Conservation (phyloP, 2,797 vertebrate genomes). For the Furcifer pardalis region DNA sequence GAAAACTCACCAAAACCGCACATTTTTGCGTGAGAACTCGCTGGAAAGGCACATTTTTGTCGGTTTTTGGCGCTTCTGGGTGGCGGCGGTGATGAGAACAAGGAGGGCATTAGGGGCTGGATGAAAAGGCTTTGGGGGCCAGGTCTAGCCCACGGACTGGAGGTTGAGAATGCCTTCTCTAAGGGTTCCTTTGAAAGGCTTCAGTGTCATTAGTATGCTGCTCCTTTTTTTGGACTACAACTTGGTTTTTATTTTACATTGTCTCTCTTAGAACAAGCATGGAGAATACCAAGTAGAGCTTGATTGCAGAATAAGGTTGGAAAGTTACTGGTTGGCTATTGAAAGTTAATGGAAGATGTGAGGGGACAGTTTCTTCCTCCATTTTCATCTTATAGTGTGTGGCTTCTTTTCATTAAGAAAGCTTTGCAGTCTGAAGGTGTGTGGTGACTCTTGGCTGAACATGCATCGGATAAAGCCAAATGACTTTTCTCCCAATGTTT, state of each 20-base stretch:
- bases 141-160: too few relatives aligned
- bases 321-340: not conserved
- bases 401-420: not conserved
- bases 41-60: too few relatives aligned
- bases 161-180: too few relatives aligned
- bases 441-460: slow-evolving; percentile 7
- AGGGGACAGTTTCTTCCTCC: not conserved
- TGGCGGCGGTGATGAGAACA: too few relatives aligned
- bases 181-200: not conserved
- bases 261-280: not conserved
- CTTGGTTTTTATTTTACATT: not conserved
- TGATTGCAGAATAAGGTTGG: not conserved
- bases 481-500: not conserved
- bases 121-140: too few relatives aligned
- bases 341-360: slow-evolving; percentile 15
- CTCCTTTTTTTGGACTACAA: not conserved
- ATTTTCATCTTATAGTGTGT: not conserved
- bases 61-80: too few relatives aligned
- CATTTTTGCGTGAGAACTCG: too few relatives aligned
- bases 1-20: too few relatives aligned
- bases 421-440: slow-evolving; percentile 19
- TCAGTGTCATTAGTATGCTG: not conserved
- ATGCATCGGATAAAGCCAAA: slow-evolving; percentile 3
- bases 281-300: not conserved
- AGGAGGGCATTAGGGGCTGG: too few relatives aligned